Base-by-base conservation (phyloP, 2,797 vertebrate species). In the Corythornis leucogaster region DNA sequence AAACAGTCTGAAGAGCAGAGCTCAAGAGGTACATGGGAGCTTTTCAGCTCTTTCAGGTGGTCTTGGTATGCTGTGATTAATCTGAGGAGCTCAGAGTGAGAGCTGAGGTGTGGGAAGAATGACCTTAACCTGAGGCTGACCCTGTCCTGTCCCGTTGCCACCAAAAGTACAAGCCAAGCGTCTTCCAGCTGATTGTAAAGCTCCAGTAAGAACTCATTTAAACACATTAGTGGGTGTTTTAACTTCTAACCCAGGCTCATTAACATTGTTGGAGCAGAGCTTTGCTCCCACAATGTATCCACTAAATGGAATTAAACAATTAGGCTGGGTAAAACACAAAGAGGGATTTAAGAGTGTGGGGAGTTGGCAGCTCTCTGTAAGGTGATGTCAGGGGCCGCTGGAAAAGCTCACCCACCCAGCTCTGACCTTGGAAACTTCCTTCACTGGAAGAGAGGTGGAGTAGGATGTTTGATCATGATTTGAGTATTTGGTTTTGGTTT, bases 301-400 rank as follows among this genome's bases (percentile, higher is more conserved):
- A 90, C 69, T 5, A 88, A 87, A 95, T 85, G 73, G 80, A 92
- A 96, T 95, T 62, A 86, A 94, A 70, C 57, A 61, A 94, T 96
- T 92, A 86, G 85, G 35, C 82, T 80, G 86, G 66, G 84, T 26
- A 62, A 28, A 90, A 40, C 79, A 95, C 80, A 96, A 80, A 92
- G 88, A 89, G 70, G 91, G 78, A 80, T 87, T 92, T 90, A 88
- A 35, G 70, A 83, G 67, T 5, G 7, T 28, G 74, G 64, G 54
- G 31, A 70, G 80, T 93, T 95, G 93, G 91, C 71, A 0, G 58
- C 84, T 61, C 66, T 48, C 68, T 16, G 48, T 43, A 5, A 69
- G 45, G 51, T 93, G 90, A 92, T 8, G n/a, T 85, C 77, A 95
- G 85, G 69, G 79, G 20, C 61, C 1, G 4, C 63, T 91, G 85